Evolutionary conservation across 2,797 vertebrate genomes (phyloP).

Genomic region (Micromesistius poutassou): DNA sequence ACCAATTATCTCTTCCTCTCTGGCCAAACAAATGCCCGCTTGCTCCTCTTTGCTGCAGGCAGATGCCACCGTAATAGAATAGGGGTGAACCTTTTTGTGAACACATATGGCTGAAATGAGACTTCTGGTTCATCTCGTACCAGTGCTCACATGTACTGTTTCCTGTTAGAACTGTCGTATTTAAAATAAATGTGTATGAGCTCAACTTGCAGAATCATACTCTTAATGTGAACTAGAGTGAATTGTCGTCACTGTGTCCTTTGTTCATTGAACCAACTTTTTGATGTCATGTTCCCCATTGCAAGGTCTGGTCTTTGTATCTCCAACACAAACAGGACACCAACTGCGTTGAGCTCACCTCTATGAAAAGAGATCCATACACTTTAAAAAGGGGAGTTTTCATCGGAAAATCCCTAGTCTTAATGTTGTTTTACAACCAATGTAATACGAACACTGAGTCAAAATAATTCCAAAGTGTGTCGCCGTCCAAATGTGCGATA

Average conservation of each 20-base stretch:
- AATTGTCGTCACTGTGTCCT: too few relatives aligned
- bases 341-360: not conserved
- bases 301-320: not conserved
- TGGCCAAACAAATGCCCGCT: constrained; percentile 19
- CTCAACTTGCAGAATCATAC: not conserved
- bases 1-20: constrained; percentile 34
- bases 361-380: not conserved
- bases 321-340: not conserved
- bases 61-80: constrained; percentile 14
- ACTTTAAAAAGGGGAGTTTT: not conserved
- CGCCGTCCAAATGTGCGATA: not conserved
- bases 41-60: constrained; percentile 9
- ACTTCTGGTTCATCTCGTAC: not conserved
- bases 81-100: not conserved
- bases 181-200: not conserved
- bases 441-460: not conserved
- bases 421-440: constrained; percentile 4
- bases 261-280: too few relatives aligned
- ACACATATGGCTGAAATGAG: not conserved
- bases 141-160: not conserved
- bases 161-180: too few relatives aligned
- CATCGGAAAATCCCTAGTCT: not conserved
- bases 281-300: not conserved
- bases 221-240: too few relatives aligned
- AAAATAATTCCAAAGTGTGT: not conserved